Percentiles rank a stretch among this genome's conserved stretches.
phyloP scores from a whole-genome alignment of 2,888 invertebrate genomes.

The Scelioninae gen. 1 region DNA sequence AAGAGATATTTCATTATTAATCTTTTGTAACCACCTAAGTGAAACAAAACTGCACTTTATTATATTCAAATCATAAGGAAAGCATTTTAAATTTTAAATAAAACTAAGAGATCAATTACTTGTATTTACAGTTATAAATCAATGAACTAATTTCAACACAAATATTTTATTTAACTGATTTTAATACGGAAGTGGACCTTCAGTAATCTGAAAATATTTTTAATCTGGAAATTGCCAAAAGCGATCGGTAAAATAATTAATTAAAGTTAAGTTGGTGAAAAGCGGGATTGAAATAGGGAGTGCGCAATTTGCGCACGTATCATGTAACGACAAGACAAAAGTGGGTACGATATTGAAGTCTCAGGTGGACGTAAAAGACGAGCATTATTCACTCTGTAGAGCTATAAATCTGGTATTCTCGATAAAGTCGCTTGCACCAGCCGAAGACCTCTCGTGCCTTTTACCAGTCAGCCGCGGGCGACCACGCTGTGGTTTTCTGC shows the following conservation, averaged over 20 bases:
- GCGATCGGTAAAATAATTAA: not conserved
- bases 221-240: too few species aligned
- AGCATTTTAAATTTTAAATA: too few species aligned
- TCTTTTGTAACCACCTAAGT: too few species aligned
- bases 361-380: slow-evolving; percentile 65
- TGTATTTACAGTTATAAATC: too few species aligned
- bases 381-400: slow-evolving; percentile 69
- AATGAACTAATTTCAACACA: too few species aligned
- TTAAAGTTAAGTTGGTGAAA: slow-evolving; percentile 11
- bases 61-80: too few species aligned
- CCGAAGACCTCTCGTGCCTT: slow-evolving; percentile 61
- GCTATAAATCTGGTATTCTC: slow-evolving; percentile 71
- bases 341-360: slow-evolving; percentile 54
- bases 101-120: too few species aligned
- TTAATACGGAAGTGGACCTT: too few species aligned
- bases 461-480: slow-evolving; percentile 64
- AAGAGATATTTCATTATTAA: too few species aligned
- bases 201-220: too few species aligned
- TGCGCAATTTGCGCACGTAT: slow-evolving; percentile 21
- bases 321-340: slow-evolving; percentile 35
- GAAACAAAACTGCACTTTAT: too few species aligned
- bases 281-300: slow-evolving; percentile 16
- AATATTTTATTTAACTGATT: too few species aligned
- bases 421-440: slow-evolving; percentile 68
- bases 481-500: slow-evolving; percentile 60